phyloP scores from a whole-genome alignment of 2,113 vertebrate genomes.

The Panurus biarmicus region DNA sequence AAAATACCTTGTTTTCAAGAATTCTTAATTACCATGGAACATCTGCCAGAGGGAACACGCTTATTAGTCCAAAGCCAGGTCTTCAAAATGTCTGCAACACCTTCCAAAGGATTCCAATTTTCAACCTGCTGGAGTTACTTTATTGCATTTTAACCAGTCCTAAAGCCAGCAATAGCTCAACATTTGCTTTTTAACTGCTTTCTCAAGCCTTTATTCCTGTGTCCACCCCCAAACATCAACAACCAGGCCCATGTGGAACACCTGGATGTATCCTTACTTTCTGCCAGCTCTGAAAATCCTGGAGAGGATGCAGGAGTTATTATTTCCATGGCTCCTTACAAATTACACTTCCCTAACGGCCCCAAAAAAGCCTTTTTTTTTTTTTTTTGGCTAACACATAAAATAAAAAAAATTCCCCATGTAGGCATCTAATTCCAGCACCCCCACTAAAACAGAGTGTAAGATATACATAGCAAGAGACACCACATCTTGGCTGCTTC shows the following conservation, averaged over 20 bases:
- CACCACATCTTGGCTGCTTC: background rate
- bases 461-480: background rate
- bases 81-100: background rate
- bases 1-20: background rate
- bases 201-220: background rate
- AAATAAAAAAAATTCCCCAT: background rate
- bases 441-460: background rate
- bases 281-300: background rate
- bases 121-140: background rate
- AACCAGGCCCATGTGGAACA: background rate
- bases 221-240: background rate
- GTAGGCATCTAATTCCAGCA: background rate
- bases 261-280: background rate
- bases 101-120: background rate
- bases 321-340: background rate
- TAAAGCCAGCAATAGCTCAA: background rate
- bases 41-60: background rate
- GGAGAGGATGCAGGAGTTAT: background rate
- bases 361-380: rapidly evolving
- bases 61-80: background rate
- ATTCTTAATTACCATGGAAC: background rate
- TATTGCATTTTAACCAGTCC: background rate
- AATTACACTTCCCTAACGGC: background rate
- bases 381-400: background rate
- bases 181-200: background rate